These are phyloP conservation scores for Lontra canadensis DNA, from an alignment of 2,113 vertebrate species.

Conservation along the genomic window DNA sequence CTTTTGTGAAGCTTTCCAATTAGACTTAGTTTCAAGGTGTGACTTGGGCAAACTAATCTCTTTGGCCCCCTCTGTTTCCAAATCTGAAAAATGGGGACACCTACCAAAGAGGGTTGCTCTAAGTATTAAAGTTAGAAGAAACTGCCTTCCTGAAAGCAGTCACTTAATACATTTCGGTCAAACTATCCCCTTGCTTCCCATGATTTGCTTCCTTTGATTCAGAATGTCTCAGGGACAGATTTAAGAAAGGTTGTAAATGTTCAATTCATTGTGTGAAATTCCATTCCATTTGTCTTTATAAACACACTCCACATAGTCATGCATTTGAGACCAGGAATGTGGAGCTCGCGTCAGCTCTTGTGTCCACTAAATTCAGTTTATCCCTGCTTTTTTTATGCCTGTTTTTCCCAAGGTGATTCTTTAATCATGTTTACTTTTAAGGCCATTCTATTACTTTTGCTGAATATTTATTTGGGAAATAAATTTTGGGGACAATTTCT, in stretches of 20 bases:
- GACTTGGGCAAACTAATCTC: not conserved
- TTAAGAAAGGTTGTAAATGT: not conserved
- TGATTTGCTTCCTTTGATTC: conserved; percentile 52
- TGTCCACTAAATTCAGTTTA: not conserved
- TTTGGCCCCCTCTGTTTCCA: not conserved
- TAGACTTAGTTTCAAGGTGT: not conserved
- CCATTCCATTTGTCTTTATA: not conserved
- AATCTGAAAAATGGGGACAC: not conserved
- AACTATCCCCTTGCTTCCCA: not conserved
- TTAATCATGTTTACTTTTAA: not conserved
- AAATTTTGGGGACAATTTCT: not conserved
- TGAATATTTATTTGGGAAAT: not conserved
- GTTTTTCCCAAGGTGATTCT: not conserved
- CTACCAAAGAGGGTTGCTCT: not conserved
- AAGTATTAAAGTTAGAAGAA: not conserved
- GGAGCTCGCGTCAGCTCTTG: not conserved
- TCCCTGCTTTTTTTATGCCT: not conserved
- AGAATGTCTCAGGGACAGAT: not conserved
- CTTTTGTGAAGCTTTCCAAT: conserved; percentile 3
- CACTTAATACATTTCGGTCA: not conserved
- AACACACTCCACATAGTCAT: not conserved
- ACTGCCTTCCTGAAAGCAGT: not conserved
- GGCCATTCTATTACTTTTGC: not conserved
- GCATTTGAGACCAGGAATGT: not conserved
- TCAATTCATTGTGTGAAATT: not conserved